phyloP scores from a whole-genome alignment of 2,888 invertebrate species.

The Habrosyne pyritoides region DNA sequence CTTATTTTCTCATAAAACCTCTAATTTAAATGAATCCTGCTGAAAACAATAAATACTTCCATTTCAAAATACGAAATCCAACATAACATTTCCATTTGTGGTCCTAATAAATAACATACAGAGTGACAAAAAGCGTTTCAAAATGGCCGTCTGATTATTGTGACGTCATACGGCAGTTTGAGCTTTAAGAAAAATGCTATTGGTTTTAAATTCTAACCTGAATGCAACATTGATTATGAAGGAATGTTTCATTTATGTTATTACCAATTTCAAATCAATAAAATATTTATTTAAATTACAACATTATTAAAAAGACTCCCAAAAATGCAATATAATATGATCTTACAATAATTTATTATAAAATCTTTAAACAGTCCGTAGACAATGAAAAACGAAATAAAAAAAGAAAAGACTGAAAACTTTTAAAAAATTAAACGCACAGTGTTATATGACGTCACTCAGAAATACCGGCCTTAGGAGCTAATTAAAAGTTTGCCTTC shows the following conservation, averaged over 20 bases:
- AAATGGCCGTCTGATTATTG: background rate
- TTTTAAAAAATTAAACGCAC: background rate
- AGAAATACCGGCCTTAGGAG: background rate
- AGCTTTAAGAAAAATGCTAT: background rate
- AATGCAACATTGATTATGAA: background rate
- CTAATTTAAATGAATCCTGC: background rate
- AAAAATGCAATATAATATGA: too few relatives aligned
- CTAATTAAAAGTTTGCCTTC: conserved; percentile 83
- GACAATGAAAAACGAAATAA: too few relatives aligned
- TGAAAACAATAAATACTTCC: background rate
- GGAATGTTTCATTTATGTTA: background rate
- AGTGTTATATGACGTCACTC: background rate
- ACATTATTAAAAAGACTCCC: too few relatives aligned
- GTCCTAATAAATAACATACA: conserved; percentile 2
- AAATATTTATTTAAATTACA: too few relatives aligned
- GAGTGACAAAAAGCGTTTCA: background rate
- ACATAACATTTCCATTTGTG: background rate
- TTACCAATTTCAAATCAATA: too few relatives aligned
- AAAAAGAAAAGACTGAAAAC: too few relatives aligned
- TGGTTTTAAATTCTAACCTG: background rate
- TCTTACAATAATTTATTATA: too few relatives aligned
- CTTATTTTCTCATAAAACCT: too few relatives aligned
- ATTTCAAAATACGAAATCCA: background rate
- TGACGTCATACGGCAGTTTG: background rate
- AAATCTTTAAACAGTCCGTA: too few relatives aligned